Conservation (phyloP, 2,797 vertebrate genomes). For the Microctenopoma steveboyesi region DNA sequence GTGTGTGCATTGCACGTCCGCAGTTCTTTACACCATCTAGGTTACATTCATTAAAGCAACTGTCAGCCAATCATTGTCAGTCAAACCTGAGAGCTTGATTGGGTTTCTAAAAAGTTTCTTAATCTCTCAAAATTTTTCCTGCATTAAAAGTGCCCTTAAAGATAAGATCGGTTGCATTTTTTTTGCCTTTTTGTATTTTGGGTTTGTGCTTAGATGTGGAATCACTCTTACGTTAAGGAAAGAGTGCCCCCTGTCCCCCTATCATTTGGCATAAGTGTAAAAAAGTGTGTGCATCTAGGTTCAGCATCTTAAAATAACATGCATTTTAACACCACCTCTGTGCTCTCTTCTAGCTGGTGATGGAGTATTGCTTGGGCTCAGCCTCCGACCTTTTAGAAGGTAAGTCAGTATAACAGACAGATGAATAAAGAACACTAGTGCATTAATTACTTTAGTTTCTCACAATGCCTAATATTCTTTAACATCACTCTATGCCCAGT, state of each 20-base stretch:
- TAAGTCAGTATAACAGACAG: conserved; percentile 65
- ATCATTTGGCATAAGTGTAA: conserved; percentile 16
- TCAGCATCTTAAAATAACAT: conserved; percentile 18
- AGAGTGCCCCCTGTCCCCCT: not conserved
- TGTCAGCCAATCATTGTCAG: no score
- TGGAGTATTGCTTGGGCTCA: conserved; percentile 96
- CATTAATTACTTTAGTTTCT: conserved; percentile 11
- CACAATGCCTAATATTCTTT: not conserved
- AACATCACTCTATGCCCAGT: conserved; percentile 75
- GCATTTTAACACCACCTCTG: conserved; percentile 8
- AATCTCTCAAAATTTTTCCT: not conserved
- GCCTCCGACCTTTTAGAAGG: conserved; percentile 95
- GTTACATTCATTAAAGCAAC: not conserved
- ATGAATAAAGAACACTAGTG: not conserved
- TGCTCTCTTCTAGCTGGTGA: conserved; percentile 86
- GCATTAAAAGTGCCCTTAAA: not conserved
- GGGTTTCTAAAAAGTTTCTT: not conserved
- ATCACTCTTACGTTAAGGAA: conserved; percentile 10
- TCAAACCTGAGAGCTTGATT: not conserved
- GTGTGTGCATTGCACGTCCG: not conserved
- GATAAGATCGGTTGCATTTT: not conserved
- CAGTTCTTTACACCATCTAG: not conserved
- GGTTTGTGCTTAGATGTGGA: not conserved
- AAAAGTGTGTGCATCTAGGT: conserved; percentile 30
- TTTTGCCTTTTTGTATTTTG: no score